Percentiles rank a stretch among this genome's conserved stretches.
phyloP scores from a whole-genome alignment of 2,888 invertebrate genomes.

The Metacarcinus magister region DNA sequence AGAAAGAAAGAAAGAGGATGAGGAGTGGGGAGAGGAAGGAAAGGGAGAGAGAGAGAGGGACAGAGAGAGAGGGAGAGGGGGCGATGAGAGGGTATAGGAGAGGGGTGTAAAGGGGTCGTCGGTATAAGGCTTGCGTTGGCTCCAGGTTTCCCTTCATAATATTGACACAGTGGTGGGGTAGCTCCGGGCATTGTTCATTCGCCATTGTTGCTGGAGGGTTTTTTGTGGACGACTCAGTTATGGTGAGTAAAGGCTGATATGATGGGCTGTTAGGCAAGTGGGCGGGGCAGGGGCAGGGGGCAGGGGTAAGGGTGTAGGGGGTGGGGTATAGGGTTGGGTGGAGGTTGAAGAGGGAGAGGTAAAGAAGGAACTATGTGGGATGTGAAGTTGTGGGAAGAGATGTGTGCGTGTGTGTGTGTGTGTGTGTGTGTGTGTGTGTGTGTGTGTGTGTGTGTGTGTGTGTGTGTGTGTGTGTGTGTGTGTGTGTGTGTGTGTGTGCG shows the following conservation, averaged over 20 bases:
- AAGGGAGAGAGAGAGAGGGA: neutral
- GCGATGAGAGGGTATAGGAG: neutral
- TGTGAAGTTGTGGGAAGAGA: neutral
- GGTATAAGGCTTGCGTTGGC: neutral
- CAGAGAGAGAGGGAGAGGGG: neutral
- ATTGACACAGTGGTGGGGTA: slow-evolving; percentile 58
- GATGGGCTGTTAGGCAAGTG: slow-evolving; percentile 28
- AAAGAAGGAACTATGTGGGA: neutral
- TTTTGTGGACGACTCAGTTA: slow-evolving; percentile 60
- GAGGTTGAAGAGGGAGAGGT: neutral
- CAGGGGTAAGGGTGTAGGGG: neutral
- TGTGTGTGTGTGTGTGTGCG: slow-evolving; percentile 52
- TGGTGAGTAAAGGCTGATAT: slow-evolving; percentile 51
- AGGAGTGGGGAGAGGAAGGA: neutral
- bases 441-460: slow-evolving; percentile 13
- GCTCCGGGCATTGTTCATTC: slow-evolving; percentile 27
- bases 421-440: slow-evolving; percentile 51
- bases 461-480: slow-evolving; percentile 50
- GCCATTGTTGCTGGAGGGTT: slow-evolving; percentile 44
- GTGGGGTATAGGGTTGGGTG: neutral
- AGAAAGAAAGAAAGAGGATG: neutral
- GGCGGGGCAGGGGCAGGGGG: neutral
- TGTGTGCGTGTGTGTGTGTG: slow-evolving; percentile 37
- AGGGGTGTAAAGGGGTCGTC: neutral
- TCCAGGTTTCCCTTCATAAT: slow-evolving; percentile 51